Base-by-base conservation (phyloP, 2,888 invertebrate genomes). In the Drosophila mayaguana region DNA sequence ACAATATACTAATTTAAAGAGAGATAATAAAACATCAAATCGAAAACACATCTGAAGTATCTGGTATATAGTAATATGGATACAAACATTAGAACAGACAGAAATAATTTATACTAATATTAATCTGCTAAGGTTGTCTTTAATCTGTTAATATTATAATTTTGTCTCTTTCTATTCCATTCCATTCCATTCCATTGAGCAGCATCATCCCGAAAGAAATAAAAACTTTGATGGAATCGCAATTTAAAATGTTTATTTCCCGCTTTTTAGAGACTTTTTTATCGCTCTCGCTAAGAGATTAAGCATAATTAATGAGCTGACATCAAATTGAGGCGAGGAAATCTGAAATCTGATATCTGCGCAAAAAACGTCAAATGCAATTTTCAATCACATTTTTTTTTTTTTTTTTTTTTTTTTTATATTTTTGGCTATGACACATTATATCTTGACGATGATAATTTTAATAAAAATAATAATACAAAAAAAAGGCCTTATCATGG, bases 401-500 rank as follows among this genome's bases (percentile, higher is more conserved):
- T n/a, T 38, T 34, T 16, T 40, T 34, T 40, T 46, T 36, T 2
- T 18, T 20, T 11, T 55, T 14, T 32, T 22, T 48, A 16, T 54
- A 8, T 36, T 51, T 38, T 59, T 64, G 57, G 40, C 16, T 61
- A 32, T 71, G 59, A 28, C 51, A 46, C 73, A 56, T 73, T 25
- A 38, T 53, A 28, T 28, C 14, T 51, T 38, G 36, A 20, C 38
- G 60, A 53, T 66, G 34, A 60, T 77, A 36, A 71, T 78, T 72
- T 64, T 22, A 69, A 75, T 50, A 48, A 64, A 69, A 53, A 50
- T 28, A 28, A 28, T 28, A 28, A 28, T 28, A 8, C 28, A 38
- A 53, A 28, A n/a, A 50, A 50, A 64, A 56, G 53, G 46, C 46
- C 67, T 83, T 80, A 80, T 80, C 83, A 57, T 65, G 65, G 67